These are phyloP conservation scores for Steatornis caripensis DNA, from an alignment of 2,113 vertebrate species.

Conservation along the genomic window DNA sequence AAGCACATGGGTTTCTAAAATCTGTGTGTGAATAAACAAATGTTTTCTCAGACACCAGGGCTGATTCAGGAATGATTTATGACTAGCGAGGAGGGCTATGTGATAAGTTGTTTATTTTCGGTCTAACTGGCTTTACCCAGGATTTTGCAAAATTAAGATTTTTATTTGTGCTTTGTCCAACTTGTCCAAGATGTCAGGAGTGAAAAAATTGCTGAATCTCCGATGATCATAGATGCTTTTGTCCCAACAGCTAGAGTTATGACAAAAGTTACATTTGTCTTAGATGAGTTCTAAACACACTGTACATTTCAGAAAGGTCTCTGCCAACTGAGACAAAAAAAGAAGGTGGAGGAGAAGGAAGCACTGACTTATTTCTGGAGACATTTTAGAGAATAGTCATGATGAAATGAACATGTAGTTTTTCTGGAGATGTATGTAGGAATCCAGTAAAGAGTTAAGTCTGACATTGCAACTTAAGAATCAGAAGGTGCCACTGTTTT, in stretches of 20 bases:
- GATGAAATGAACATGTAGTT: neutral
- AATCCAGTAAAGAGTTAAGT: neutral
- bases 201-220: neutral
- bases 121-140: neutral
- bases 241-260: neutral
- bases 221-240: neutral
- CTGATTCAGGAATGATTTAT: neutral
- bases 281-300: neutral
- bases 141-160: neutral
- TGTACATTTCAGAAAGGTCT: neutral
- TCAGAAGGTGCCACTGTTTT: neutral
- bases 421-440: neutral
- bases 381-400: neutral
- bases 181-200: neutral
- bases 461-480: neutral
- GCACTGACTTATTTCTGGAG: neutral
- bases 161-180: neutral
- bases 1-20: neutral
- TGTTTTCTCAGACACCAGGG: neutral
- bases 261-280: neutral
- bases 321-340: neutral
- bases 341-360: neutral
- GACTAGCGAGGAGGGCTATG: neutral
- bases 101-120: neutral
- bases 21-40: neutral